These are phyloP conservation scores for Parotocinclus haroldoi DNA, from an alignment of 2,797 vertebrate species.

Conservation along the genomic window DNA sequence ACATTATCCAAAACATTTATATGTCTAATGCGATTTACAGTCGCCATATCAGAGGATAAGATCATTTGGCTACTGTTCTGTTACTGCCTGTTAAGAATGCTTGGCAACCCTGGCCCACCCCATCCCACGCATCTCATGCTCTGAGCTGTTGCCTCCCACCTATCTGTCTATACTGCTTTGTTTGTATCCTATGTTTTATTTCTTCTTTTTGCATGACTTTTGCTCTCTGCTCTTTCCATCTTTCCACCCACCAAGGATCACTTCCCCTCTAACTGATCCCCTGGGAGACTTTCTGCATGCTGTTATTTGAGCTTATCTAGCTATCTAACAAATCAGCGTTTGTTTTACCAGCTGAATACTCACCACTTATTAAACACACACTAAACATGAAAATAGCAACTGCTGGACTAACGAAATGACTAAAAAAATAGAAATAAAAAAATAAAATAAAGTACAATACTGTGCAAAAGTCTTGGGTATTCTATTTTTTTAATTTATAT, in stretches of 20 bases:
- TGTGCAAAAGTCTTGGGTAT: too few relatives aligned
- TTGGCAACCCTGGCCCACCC: slow-evolving; percentile 43
- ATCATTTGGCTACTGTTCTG: slow-evolving; percentile 31
- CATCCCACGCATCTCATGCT: slow-evolving; percentile 48
- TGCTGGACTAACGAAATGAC: too few relatives aligned
- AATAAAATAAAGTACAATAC: too few relatives aligned
- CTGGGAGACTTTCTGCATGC: slow-evolving; percentile 15
- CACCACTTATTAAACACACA: too few relatives aligned
- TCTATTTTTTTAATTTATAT: too few relatives aligned
- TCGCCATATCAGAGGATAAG: slow-evolving; percentile 5
- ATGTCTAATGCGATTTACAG: slow-evolving; percentile 4
- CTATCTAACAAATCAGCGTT: background rate
- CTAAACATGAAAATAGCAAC: too few relatives aligned
- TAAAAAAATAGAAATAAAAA: too few relatives aligned
- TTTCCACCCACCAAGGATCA: slow-evolving; percentile 25
- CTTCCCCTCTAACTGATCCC: slow-evolving; percentile 44
- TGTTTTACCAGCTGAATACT: background rate
- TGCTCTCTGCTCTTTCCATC: slow-evolving; percentile 32
- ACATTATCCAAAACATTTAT: background rate
- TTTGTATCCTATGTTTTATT: slow-evolving; percentile 40
- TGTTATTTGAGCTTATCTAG: background rate
- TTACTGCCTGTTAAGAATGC: slow-evolving; percentile 37
- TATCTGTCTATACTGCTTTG: slow-evolving; percentile 31
- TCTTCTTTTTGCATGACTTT: slow-evolving; percentile 34
- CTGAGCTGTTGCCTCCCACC: slow-evolving; percentile 43